Conservation (phyloP, 2,888 invertebrate genomes). For the Deroplatys truncata region DNA sequence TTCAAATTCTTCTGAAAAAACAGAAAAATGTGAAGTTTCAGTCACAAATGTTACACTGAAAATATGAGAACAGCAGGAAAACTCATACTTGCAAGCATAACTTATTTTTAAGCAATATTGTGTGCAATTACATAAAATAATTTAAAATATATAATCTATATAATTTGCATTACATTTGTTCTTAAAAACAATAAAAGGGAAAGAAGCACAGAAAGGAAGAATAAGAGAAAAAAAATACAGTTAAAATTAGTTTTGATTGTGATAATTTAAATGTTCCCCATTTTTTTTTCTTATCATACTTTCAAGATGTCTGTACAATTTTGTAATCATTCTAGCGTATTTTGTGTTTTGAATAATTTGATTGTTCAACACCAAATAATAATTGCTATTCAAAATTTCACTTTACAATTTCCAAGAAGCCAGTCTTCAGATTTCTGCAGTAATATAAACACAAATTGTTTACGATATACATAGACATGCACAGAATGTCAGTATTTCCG, state of each 20-base stretch:
- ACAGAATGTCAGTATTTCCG: not conserved
- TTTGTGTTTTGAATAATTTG: not conserved
- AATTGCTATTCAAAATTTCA: not conserved
- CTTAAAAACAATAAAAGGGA: not conserved
- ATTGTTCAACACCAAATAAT: not conserved
- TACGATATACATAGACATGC: not conserved
- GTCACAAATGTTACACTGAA: not conserved
- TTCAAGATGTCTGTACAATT: not conserved
- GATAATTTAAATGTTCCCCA: not conserved
- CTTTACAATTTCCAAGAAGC: not conserved
- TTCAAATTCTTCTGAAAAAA: constrained; percentile 16
- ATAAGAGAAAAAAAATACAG: not conserved
- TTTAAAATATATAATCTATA: not conserved
- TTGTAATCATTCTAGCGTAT: not conserved
- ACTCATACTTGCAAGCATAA: not conserved
- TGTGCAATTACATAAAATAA: not conserved
- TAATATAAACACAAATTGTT: not conserved
- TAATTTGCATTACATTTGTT: not conserved
- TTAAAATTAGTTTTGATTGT: not conserved
- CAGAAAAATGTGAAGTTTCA: not conserved
- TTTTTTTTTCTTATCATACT: too few species aligned
- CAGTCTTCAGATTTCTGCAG: not conserved
- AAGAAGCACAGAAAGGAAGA: not conserved
- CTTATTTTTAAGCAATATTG: not conserved
- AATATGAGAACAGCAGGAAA: constrained; percentile 13